Base-by-base conservation (phyloP, 2,797 vertebrate genomes). In the Betta splendens region DNA sequence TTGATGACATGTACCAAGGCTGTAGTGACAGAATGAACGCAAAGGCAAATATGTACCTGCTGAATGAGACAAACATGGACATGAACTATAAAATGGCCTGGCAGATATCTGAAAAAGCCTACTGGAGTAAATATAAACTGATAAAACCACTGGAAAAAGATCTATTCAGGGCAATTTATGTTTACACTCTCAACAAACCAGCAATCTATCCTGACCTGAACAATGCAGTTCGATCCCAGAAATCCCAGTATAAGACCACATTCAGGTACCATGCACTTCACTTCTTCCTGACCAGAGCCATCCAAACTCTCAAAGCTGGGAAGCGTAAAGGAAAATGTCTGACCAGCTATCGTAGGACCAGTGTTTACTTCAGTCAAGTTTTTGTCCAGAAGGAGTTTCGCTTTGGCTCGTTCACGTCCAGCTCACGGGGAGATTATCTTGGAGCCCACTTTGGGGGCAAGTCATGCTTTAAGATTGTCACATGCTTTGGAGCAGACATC, bases 341-440 rank as follows among this genome's bases (percentile, higher is more conserved):
- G 16, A 75, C 60, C 2, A 51, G 48, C 7, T 83, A 51, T 46
- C 65, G 74, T 1, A 46, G 76, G 58, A 59, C 64, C 1, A 5
- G 44, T 11, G 3, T 11, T 2, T 60, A 33, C 58, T 84, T 87
- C 11, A 16, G 25, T 6, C 44, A 22, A 60, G 40, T 66, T 2
- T 35, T 45, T 36, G 15, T 75, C 0, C 75, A 85, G 42, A 75
- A 45, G 18, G 0, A 2, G 8, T 26, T 85, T 7, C 79, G 79
- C n/a, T 79, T 87, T 7, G 75, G 80, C 8, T 67, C 68, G 2
- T 87, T 87, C 5, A 64, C 78, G 6, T 81, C 82, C 37, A 64
- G 42, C 29, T 76, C 81, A 1, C 43, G 58, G 77, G 75, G 57
- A 4, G 25, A 42, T 29, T 79, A 80, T 25, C 28, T 53, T 7